phyloP scores from a whole-genome alignment of 2,888 invertebrate species.

The Lithodes maja region DNA sequence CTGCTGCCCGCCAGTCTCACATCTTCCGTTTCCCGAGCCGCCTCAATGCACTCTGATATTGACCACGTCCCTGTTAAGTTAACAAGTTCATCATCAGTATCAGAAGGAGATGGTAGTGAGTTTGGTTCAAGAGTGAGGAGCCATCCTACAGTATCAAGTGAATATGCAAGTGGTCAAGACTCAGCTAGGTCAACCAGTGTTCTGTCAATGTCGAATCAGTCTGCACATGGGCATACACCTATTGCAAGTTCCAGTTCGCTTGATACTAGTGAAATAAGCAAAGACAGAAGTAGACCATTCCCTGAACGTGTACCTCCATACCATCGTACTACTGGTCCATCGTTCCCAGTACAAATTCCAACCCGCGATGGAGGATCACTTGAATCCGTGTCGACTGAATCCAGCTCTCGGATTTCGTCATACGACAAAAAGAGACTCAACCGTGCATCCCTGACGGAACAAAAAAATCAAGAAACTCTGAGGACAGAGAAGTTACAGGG shows the following conservation, averaged over 20 bases:
- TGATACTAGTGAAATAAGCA: not conserved
- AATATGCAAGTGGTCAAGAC: too few species aligned
- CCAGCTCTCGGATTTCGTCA: not conserved
- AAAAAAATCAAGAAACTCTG: not conserved
- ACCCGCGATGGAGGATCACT: not conserved
- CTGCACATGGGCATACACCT: too few species aligned
- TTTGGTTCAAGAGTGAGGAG: too few species aligned
- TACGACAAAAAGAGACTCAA: not conserved
- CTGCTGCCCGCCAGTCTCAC: not conserved
- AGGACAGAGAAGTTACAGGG: not conserved
- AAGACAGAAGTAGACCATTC: not conserved
- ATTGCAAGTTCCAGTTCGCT: not conserved
- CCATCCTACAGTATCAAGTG: too few species aligned
- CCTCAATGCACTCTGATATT: slow-evolving; percentile 36
- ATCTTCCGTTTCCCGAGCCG: not conserved
- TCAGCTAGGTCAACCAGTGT: too few species aligned
- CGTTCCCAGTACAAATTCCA: not conserved
- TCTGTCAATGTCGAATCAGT: too few species aligned
- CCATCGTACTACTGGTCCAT: not conserved
- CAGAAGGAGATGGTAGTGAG: not conserved
- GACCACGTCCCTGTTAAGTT: slow-evolving; percentile 43
- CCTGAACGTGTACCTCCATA: not conserved
- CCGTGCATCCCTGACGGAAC: not conserved
- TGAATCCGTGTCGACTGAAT: not conserved
- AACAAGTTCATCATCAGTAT: slow-evolving; percentile 9